These are phyloP conservation scores for Drosophila ustulata DNA, from an alignment of 2,888 invertebrate species.

Conservation along the genomic window DNA sequence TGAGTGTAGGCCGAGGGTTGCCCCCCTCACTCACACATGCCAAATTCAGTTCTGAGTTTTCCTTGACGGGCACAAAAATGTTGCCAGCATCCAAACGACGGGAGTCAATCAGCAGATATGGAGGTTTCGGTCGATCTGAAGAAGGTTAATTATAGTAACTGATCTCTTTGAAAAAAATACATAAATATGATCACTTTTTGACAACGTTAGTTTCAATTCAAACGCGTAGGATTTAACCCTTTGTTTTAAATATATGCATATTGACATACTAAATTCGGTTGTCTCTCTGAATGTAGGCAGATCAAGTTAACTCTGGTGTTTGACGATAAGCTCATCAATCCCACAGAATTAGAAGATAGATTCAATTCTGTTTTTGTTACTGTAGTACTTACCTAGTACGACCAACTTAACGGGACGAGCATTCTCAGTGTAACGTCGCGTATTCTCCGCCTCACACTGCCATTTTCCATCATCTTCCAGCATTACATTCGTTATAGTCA, in stretches of 20 bases:
- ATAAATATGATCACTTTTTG: no score
- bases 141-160: neutral
- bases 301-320: no score
- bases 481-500: conserved; percentile 85
- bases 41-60: conserved; percentile 92
- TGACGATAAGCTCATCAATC: no score
- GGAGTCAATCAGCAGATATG: conserved; percentile 94
- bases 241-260: no score
- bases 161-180: no score
- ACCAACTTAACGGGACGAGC: conserved; percentile 88
- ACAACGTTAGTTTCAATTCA: no score
- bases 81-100: conserved; percentile 93
- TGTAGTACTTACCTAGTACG: conserved; percentile 87
- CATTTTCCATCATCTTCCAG: conserved; percentile 90
- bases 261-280: no score
- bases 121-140: conserved; percentile 92
- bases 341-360: no score
- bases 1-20: conserved; percentile 88
- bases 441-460: conserved; percentile 90
- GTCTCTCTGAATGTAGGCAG: no score
- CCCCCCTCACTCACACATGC: conserved; percentile 95
- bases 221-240: no score
- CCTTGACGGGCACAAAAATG: conserved; percentile 94
- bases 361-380: conserved; percentile 3
- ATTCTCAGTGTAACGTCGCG: conserved; percentile 87